Evolutionary conservation across 2,113 vertebrate species (phyloP).

Genomic region (Leptocoma aspasia): DNA sequence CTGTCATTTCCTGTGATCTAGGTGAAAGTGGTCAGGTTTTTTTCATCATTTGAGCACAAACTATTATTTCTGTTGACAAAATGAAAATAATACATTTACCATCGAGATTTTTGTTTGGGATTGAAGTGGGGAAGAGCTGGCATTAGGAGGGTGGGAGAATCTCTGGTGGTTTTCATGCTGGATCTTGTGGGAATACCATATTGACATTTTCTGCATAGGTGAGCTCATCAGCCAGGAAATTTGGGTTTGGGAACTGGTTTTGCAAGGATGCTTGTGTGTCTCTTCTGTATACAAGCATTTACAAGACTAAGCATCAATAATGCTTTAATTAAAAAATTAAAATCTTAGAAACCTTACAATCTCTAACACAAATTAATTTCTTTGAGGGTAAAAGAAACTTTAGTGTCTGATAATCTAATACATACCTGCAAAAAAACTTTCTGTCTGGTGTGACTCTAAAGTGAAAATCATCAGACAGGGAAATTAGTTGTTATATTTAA

Average conservation of each 20-base stretch:
- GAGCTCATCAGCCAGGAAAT: neutral
- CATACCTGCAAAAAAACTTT: neutral
- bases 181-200: neutral
- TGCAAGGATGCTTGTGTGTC: neutral
- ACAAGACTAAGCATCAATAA: neutral
- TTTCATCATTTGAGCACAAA: neutral
- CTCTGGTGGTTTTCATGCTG: neutral
- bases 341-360: neutral
- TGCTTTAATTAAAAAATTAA: neutral
- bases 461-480: neutral
- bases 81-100: neutral
- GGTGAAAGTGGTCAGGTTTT: neutral
- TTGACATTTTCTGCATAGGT: neutral
- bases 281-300: neutral
- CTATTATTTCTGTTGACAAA: neutral
- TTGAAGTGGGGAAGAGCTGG: neutral
- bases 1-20: neutral
- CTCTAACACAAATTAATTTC: neutral
- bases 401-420: neutral
- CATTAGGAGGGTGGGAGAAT: neutral
- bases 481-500: neutral
- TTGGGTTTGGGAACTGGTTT: neutral
- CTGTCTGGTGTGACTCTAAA: neutral
- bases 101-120: neutral
- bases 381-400: neutral